A percentile compares a stretch with the other conserved stretches of the same genome.
phyloP scores from a whole-genome alignment of 2,888 invertebrate species.

The Tetheella fluctuosa region DNA sequence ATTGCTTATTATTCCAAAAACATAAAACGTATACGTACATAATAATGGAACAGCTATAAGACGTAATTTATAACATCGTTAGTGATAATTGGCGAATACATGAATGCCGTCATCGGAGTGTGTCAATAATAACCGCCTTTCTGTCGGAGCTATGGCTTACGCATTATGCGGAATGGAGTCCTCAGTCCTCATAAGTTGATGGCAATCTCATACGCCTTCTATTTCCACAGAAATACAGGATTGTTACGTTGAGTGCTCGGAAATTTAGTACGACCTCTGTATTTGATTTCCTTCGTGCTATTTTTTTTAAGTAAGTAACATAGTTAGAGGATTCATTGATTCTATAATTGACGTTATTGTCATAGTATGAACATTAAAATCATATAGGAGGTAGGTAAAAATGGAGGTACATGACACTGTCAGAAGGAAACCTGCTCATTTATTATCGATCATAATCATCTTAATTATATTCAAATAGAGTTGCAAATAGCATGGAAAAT shows the following conservation, averaged over 20 bases:
- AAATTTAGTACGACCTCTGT: neutral
- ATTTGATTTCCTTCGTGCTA: neutral
- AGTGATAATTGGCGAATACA: slow-evolving; percentile 8
- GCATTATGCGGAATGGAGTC: neutral
- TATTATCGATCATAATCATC: too few species aligned
- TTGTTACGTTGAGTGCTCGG: neutral
- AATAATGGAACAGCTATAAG: too few species aligned
- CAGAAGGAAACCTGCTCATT: too few species aligned
- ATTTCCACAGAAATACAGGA: neutral
- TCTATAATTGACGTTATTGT: too few species aligned
- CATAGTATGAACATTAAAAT: too few species aligned
- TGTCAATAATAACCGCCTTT: slow-evolving; percentile 1
- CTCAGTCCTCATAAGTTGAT: neutral
- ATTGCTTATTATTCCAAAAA: too few species aligned
- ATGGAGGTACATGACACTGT: too few species aligned
- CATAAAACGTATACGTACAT: too few species aligned
- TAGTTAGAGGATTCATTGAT: neutral
- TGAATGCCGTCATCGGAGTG: slow-evolving; percentile 1
- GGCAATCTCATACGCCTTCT: neutral
- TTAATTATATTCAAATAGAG: too few species aligned
- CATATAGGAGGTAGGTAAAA: too few species aligned
- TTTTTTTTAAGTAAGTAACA: neutral
- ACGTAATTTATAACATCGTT: neutral
- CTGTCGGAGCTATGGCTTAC: neutral
- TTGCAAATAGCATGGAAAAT: too few species aligned